These are phyloP conservation scores for Diacarnus erythraeanus DNA, from an alignment of 37 sponge, comb jelly and placozoan genomes.

Conservation along the genomic window DNA sequence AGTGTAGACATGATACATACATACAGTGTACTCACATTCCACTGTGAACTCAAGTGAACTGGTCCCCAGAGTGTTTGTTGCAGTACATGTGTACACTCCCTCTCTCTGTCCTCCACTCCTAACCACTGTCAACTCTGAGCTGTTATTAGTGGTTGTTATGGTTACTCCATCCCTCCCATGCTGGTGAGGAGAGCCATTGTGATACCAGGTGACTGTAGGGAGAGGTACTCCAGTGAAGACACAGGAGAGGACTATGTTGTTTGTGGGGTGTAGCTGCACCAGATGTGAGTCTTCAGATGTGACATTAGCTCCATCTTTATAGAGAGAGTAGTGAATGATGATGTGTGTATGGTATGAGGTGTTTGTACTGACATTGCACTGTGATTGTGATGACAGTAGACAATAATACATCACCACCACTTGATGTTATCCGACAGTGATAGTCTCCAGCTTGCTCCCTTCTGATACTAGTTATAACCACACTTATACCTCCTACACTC, in stretches of 20 bases:
- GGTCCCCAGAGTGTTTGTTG: background rate
- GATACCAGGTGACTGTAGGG: background rate
- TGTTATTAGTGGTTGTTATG: background rate
- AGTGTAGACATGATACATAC: no score
- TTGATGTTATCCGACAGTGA: background rate
- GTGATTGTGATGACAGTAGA: background rate
- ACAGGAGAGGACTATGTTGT: background rate
- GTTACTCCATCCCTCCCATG: background rate
- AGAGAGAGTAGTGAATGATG: background rate
- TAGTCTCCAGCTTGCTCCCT: background rate
- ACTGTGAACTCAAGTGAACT: background rate
- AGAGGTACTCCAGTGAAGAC: background rate
- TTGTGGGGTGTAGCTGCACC: background rate
- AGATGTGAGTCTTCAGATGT: background rate
- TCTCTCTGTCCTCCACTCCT: background rate
- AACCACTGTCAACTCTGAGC: background rate
- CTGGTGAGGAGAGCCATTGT: background rate
- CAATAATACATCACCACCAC: background rate
- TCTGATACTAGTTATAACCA: no score
- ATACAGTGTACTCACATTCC: background rate
- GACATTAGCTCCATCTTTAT: background rate
- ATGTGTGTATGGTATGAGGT: background rate
- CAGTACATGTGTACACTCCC: background rate
- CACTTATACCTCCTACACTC: no score
- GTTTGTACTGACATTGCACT: background rate